Evolutionary conservation across 2,888 invertebrate species (phyloP), one percentile per base, ranked within the genome.

Genomic region (Cartodere bifasciata): DNA sequence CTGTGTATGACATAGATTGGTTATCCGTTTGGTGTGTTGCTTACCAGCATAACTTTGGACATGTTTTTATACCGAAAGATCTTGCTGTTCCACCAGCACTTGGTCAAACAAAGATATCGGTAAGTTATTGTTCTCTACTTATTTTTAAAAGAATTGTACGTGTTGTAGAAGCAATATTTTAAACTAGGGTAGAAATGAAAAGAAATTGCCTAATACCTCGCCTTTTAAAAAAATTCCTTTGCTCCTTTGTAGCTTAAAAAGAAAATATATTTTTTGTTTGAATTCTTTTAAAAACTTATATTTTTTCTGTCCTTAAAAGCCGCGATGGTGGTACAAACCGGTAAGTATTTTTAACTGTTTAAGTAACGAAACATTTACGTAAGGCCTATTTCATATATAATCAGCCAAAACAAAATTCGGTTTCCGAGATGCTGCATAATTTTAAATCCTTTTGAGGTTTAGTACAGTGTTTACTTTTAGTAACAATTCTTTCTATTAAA

Each of bases 241-340:
- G n/a, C n/a, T n/a, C n/a, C n/a, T n/a, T n/a, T n/a, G n/a, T n/a
- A n/a, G n/a, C n/a, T n/a, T n/a, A n/a, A 10, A n/a, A 10, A 13
- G n/a, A 9, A 13, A 12, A 10, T 10, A 20, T 20, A 20, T 16
- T 6, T 21, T 13, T 22, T 13, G 10, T 10, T n/a, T 13, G 13
- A 21, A 11, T 13, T 13, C n/a, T n/a, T 27, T 17, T 16, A 2
- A 2, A 9, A 12, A 14, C 21, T 28, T 14, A 13, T 12, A 4
- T 21, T 13, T 22, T 29, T 23, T 22, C 22, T 29, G 29, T 6
- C 3, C 11, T 2, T n/a, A 20, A 10, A 23, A 87, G 87, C 87
- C 87, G 57, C 75, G 82, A 53, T 87, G 86, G 86, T 87, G 86
- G 87, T 87, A 87, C 64, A 82, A 82, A 60, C 85, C 86, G 60